Conservation (phyloP, 2,888 invertebrate genomes). For the Cyaniris semiargus region DNA sequence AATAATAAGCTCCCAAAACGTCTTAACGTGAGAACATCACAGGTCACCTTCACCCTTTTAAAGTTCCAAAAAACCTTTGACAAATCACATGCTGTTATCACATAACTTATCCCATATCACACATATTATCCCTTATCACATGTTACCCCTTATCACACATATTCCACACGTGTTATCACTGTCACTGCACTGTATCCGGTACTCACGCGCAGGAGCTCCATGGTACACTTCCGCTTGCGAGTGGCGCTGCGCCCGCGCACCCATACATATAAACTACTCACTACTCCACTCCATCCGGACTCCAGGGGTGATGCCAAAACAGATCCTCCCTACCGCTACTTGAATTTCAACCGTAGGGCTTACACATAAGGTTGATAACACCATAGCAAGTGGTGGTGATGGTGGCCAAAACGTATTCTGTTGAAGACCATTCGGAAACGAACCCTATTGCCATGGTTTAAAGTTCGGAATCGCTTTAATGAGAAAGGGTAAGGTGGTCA, state of each 20-base stretch:
- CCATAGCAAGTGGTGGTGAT: background rate
- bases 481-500: constrained; percentile 47
- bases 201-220: constrained; percentile 68
- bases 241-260: constrained; percentile 54
- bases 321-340: background rate
- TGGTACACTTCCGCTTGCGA: constrained; percentile 66
- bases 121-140: constrained; percentile 47
- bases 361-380: background rate
- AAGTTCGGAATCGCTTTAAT: constrained; percentile 44
- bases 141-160: constrained; percentile 47
- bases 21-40: no score
- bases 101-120: background rate
- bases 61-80: no score
- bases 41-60: no score
- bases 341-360: background rate
- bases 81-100: constrained; percentile 6
- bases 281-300: constrained; percentile 55
- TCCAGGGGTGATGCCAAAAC: constrained; percentile 50
- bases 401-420: background rate
- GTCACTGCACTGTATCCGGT: constrained; percentile 44
- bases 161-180: constrained; percentile 13
- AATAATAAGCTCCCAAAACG: no score
- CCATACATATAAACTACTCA: constrained; percentile 73
- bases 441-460: constrained; percentile 43
- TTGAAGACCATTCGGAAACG: constrained; percentile 40